These are phyloP conservation scores for Helleia helle DNA, from an alignment of 2,888 invertebrate genomes.

Conservation along the genomic window DNA sequence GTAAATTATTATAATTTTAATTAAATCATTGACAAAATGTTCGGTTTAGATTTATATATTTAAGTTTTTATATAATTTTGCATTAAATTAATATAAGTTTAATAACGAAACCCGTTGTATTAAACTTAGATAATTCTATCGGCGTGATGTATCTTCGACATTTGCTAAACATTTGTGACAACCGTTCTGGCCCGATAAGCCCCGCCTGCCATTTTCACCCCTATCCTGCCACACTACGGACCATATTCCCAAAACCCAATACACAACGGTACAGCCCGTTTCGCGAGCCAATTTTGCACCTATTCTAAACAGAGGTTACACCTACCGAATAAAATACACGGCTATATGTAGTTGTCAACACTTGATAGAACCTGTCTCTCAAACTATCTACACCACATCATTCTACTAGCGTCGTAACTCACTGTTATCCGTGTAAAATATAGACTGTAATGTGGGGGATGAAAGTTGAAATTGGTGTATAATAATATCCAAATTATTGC, in stretches of 20 bases:
- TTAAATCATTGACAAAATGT: too few relatives aligned
- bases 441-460: background rate
- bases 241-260: conserved; percentile 10
- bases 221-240: conserved; percentile 11
- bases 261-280: conserved; percentile 19
- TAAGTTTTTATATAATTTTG: too few relatives aligned
- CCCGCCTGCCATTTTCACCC: conserved; percentile 11
- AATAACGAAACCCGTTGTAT: too few relatives aligned
- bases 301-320: conserved; percentile 53
- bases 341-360: conserved; percentile 69
- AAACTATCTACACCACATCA: conserved; percentile 46
- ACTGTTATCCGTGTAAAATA: background rate
- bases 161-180: conserved; percentile 23
- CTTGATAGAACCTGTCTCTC: conserved; percentile 70
- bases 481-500: conserved; percentile 16
- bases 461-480: conserved; percentile 12
- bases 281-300: conserved; percentile 48
- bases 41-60: too few relatives aligned
- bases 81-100: too few relatives aligned
- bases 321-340: conserved; percentile 59
- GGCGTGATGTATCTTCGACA: conserved; percentile 19
- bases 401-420: conserved; percentile 9
- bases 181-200: conserved; percentile 15
- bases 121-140: background rate
- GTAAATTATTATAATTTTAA: too few relatives aligned